These are phyloP conservation scores for Callimorpha dominula DNA, from an alignment of 2,888 invertebrate genomes.

Conservation along the genomic window DNA sequence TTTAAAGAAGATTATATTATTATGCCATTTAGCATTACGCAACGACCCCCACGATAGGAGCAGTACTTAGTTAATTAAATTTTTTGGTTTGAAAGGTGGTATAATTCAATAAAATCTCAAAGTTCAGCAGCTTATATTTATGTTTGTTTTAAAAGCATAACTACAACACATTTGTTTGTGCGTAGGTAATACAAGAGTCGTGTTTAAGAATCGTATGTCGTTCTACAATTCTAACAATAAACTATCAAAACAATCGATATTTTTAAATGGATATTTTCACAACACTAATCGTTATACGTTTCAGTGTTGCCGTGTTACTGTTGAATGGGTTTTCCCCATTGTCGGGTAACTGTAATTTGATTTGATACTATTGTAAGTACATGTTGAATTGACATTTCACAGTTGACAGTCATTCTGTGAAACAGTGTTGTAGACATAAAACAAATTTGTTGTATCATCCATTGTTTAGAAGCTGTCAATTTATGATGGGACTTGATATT, in stretches of 20 bases:
- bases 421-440: background rate
- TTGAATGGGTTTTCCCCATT: background rate
- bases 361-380: background rate
- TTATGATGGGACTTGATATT: too few species aligned
- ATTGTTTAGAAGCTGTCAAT: too few species aligned
- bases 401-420: background rate
- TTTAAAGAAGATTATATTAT: too few species aligned
- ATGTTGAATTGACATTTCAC: background rate
- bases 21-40: too few species aligned
- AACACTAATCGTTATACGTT: constrained; percentile 16
- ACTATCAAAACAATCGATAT: constrained; percentile 16
- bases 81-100: too few species aligned
- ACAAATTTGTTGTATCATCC: background rate
- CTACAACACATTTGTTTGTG: background rate
- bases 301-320: constrained; percentile 11
- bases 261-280: constrained; percentile 13
- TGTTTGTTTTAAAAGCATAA: background rate
- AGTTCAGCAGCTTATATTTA: too few species aligned
- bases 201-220: constrained; percentile 2
- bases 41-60: too few species aligned
- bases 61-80: too few species aligned
- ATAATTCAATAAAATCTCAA: too few species aligned
- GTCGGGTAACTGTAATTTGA: constrained; percentile 4
- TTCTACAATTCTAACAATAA: constrained; percentile 7
- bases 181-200: background rate